These are phyloP conservation scores for Mizuhopecten yessoensis DNA, from an alignment of 1,140 invertebrate species.

Conservation along the genomic window DNA sequence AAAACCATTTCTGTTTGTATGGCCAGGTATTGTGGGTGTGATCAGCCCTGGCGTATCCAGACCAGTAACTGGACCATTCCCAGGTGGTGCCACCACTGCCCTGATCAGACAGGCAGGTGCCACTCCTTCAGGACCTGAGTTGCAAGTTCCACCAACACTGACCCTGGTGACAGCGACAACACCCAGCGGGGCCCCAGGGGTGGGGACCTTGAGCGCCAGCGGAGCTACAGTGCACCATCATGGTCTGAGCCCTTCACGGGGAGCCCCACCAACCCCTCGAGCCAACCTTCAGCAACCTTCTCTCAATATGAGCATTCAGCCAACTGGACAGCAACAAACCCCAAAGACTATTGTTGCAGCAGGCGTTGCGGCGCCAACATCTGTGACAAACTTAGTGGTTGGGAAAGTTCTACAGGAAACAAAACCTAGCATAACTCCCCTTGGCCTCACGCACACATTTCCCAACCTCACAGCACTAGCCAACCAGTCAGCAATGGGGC, in stretches of 20 bases:
- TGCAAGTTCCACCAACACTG: conserved; percentile 42
- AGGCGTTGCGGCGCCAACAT: conserved; percentile 45
- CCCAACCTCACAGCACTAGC: conserved; percentile 62
- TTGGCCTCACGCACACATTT: conserved; percentile 59
- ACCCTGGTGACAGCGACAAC: conserved; percentile 45
- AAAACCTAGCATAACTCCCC: conserved; percentile 44
- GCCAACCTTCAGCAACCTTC: conserved; percentile 73
- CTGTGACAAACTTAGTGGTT: conserved; percentile 46
- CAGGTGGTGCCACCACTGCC: conserved; percentile 20
- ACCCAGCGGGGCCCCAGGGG: conserved; percentile 40
- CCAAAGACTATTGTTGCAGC: conserved; percentile 42
- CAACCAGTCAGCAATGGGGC: conserved; percentile 63
- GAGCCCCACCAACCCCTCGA: conserved; percentile 66
- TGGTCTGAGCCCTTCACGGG: conserved; percentile 74
- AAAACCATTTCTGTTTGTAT: neutral
- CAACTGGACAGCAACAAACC: conserved; percentile 33
- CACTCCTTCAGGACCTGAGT: conserved; percentile 16
- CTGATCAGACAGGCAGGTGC: conserved; percentile 36
- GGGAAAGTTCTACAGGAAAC: conserved; percentile 56
- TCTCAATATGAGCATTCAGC: conserved; percentile 63
- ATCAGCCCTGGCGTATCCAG: neutral
- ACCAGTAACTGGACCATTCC: neutral
- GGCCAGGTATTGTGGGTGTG: neutral
- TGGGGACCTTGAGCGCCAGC: conserved; percentile 62
- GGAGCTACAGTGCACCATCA: conserved; percentile 79